Conservation (phyloP, 2,888 invertebrate genomes). For the Epistrophe grossulariae region DNA sequence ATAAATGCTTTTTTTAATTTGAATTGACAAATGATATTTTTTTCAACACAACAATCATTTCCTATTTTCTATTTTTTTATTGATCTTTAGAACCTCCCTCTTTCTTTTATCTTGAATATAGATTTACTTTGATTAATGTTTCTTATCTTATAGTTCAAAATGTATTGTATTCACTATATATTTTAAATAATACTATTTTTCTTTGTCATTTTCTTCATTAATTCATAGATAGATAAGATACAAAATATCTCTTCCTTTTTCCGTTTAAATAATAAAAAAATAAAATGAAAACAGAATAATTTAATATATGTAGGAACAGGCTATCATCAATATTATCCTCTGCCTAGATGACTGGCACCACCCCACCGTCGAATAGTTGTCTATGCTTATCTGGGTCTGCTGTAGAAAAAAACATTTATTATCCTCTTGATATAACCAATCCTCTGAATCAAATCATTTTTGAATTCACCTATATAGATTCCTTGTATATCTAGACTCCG, state of each 20-base stretch:
- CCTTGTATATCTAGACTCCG: neutral
- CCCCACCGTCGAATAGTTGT: constrained; percentile 21
- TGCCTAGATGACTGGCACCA: constrained; percentile 14
- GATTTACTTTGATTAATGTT: constrained; percentile 34
- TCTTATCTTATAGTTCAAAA: constrained; percentile 17
- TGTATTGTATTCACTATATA: constrained; percentile 14
- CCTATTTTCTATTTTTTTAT: neutral
- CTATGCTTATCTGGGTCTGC: neutral
- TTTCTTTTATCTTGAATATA: constrained; percentile 2
- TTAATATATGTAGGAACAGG: neutral
- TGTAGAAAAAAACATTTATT: constrained; percentile 58
- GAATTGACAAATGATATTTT: constrained; percentile 14
- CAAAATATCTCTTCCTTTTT: neutral
- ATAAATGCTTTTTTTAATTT: neutral
- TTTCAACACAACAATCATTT: constrained; percentile 1
- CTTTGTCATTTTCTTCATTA: constrained; percentile 41
- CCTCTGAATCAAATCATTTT: constrained; percentile 55
- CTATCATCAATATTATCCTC: constrained; percentile 55
- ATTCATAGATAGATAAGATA: constrained; percentile 55
- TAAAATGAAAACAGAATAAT: constrained; percentile 37
- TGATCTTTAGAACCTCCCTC: neutral
- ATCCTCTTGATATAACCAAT: constrained; percentile 48
- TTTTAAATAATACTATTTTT: constrained; percentile 27
- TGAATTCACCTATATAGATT: constrained; percentile 53
- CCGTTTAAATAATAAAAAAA: constrained; percentile 8